These are phyloP conservation scores for Notiomystis cincta DNA, from an alignment of 2,113 vertebrate species.

Conservation along the genomic window DNA sequence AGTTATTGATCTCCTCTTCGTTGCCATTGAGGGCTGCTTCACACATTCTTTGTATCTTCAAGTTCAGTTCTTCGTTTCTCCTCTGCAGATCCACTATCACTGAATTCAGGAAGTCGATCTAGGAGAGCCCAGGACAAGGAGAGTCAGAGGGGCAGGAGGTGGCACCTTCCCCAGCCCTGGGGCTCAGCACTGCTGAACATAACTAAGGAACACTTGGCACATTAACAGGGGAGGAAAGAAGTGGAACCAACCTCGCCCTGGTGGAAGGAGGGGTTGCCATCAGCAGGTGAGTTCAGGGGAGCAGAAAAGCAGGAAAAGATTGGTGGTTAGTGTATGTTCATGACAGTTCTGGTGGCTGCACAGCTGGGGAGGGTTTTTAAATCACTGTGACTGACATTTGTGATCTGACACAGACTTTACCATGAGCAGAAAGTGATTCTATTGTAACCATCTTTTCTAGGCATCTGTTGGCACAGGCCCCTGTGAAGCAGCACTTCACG, in stretches of 20 bases:
- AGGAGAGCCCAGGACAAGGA: neutral
- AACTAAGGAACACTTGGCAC: neutral
- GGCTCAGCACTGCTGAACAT: neutral
- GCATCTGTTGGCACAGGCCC: neutral
- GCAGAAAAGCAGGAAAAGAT: constrained; percentile 37
- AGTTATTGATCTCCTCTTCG: constrained; percentile 80
- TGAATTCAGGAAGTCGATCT: constrained; percentile 97
- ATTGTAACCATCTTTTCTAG: neutral
- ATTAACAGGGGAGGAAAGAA: constrained; percentile 24
- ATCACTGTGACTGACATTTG: neutral
- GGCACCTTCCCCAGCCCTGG: neutral
- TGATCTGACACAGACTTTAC: neutral
- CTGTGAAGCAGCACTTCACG: neutral
- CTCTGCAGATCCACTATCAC: constrained; percentile 94
- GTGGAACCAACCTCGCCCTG: constrained; percentile 91
- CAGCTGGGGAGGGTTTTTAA: neutral
- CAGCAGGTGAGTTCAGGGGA: constrained; percentile 71
- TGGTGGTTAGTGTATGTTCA: neutral
- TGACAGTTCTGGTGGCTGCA: neutral
- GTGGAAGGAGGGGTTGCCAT: constrained; percentile 76
- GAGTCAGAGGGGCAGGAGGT: neutral
- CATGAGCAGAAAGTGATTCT: neutral
- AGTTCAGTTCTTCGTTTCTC: constrained; percentile 87
- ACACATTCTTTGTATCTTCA: constrained; percentile 89
- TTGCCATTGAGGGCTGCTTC: constrained; percentile 93